These are phyloP conservation scores for Smittia sp. DNA, from an alignment of 2,888 invertebrate species.

Conservation along the genomic window DNA sequence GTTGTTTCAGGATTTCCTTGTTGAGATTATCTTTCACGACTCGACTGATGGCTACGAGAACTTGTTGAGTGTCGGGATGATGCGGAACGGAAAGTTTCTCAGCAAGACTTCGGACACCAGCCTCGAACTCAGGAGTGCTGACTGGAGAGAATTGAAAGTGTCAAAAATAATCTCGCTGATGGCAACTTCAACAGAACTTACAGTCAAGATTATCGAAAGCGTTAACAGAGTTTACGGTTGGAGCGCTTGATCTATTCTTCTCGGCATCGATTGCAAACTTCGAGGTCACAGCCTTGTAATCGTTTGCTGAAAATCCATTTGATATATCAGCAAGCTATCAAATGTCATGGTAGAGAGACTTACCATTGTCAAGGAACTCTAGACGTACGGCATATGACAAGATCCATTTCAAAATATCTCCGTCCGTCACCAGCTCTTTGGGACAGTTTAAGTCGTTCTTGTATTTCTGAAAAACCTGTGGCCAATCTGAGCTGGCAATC, in stretches of 20 bases:
- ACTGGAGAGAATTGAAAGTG: slow-evolving; percentile 62
- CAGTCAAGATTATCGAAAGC: slow-evolving; percentile 83
- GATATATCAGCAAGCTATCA: slow-evolving; percentile 29
- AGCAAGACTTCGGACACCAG: slow-evolving; percentile 76
- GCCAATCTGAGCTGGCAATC: slow-evolving; percentile 67
- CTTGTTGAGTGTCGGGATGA: slow-evolving; percentile 77
- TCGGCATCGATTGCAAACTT: slow-evolving; percentile 60
- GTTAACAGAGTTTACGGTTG: slow-evolving; percentile 74
- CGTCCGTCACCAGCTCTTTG: slow-evolving; percentile 55
- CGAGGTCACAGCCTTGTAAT: slow-evolving; percentile 66
- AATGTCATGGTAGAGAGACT: slow-evolving; percentile 43
- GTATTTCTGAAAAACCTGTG: slow-evolving; percentile 67
- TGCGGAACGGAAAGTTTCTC: slow-evolving; percentile 73
- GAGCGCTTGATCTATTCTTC: slow-evolving; percentile 58
- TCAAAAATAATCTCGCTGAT: slow-evolving; percentile 46
- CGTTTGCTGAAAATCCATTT: slow-evolving; percentile 57
- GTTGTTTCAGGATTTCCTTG: slow-evolving; percentile 54
- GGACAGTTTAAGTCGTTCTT: slow-evolving; percentile 75
- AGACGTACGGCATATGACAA: slow-evolving; percentile 77
- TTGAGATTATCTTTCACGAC: slow-evolving; percentile 61
- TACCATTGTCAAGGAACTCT: slow-evolving; percentile 79
- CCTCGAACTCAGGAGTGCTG: slow-evolving; percentile 75
- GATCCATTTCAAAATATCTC: slow-evolving; percentile 81
- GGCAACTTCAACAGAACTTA: slow-evolving; percentile 55
- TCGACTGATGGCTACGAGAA: slow-evolving; percentile 67